A percentile compares a stretch with the other conserved stretches of the same genome.
These are phyloP conservation scores for Meloidogyne chitwoodi DNA, from an alignment of 1,140 invertebrate species.

Conservation along the genomic window DNA sequence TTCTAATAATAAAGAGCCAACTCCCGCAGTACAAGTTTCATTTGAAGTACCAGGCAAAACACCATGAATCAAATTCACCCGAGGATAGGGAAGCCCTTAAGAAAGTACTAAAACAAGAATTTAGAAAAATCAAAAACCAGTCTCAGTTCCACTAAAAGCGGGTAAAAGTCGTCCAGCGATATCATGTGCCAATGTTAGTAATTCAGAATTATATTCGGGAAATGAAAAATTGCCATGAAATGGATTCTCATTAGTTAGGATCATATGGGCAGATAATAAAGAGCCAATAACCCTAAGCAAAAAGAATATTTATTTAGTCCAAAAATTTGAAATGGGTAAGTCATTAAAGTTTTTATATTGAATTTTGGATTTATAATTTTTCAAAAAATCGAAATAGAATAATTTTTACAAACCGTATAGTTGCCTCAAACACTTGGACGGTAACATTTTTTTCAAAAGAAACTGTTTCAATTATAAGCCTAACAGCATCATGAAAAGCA, in stretches of 20 bases:
- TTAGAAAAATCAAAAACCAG: constrained; percentile 52
- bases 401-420: constrained; percentile 65
- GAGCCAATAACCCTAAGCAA: constrained; percentile 67
- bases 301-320: no score
- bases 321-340: no score
- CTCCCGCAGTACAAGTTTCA: constrained; percentile 70
- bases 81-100: constrained; percentile 67
- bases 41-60: constrained; percentile 64
- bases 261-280: constrained; percentile 69
- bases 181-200: constrained; percentile 68
- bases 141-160: constrained; percentile 67
- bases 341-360: not conserved
- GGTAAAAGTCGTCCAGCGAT: constrained; percentile 67
- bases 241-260: constrained; percentile 67
- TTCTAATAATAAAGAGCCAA: constrained; percentile 69
- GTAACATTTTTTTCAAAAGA: constrained; percentile 69
- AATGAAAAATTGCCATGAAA: constrained; percentile 67
- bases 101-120: constrained; percentile 10
- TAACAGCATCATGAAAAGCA: constrained; percentile 68
- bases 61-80: constrained; percentile 67
- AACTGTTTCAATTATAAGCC: constrained; percentile 67
- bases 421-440: constrained; percentile 72
- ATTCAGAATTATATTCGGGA: constrained; percentile 66
- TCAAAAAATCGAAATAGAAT: no score
- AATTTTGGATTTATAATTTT: not conserved